Percentiles rank a stretch among this genome's conserved stretches.
phyloP scores from a whole-genome alignment of 2,888 invertebrate species.

The Acanthococcus lagerstroemiae region DNA sequence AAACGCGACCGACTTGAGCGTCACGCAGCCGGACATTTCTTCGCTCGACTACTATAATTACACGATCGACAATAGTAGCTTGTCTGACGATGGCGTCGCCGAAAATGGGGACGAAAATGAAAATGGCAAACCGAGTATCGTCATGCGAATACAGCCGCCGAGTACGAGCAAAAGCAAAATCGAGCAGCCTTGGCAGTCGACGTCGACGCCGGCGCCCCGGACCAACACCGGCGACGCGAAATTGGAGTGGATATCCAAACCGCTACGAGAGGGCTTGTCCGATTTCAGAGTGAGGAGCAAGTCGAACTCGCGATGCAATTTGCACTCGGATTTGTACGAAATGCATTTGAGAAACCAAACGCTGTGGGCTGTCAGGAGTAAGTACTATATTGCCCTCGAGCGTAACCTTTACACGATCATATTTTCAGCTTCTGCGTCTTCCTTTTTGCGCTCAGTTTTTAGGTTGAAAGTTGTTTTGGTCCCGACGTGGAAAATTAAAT shows the following conservation, averaged over 20 bases:
- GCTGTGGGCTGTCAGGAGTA: conserved; percentile 33
- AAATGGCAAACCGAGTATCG: not conserved
- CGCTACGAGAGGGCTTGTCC: conserved; percentile 7
- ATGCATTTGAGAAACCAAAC: conserved; percentile 31
- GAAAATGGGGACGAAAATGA: too few relatives aligned
- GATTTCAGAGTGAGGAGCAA: conserved; percentile 10
- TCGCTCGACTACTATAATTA: not conserved
- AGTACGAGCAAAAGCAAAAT: not conserved
- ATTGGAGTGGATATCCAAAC: conserved; percentile 16
- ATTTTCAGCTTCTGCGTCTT: too few relatives aligned
- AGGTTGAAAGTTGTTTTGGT: too few relatives aligned
- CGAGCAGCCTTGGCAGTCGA: not conserved
- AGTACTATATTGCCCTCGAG: too few relatives aligned
- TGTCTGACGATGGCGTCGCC: not conserved
- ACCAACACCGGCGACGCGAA: not conserved
- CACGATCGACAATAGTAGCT: not conserved
- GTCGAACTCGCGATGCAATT: conserved; percentile 21
- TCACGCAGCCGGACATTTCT: too few relatives aligned
- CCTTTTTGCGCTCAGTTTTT: too few relatives aligned
- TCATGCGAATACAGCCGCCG: conserved; percentile 5
- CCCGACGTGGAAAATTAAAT: too few relatives aligned
- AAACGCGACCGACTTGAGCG: too few relatives aligned
- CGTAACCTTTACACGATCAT: too few relatives aligned
- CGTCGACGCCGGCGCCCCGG: not conserved
- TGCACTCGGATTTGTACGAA: conserved; percentile 29